A percentile compares a stretch with the other conserved stretches of the same genome.
phyloP scores from a whole-genome alignment of 1,140 invertebrate species.

The Leptinotarsa undecemlineata region DNA sequence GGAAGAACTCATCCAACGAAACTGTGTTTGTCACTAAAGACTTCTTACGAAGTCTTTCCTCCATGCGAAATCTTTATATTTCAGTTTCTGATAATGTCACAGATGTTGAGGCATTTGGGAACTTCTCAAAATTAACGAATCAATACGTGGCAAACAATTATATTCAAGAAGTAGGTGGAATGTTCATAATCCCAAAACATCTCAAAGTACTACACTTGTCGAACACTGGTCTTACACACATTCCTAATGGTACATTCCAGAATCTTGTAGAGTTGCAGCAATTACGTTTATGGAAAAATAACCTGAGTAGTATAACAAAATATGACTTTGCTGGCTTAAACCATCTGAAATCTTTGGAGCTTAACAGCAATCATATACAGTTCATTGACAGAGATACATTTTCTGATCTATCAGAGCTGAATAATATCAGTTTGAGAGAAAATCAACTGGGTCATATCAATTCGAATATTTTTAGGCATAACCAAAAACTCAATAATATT shows the following conservation, averaged over 20 bases:
- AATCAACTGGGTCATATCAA: slow-evolving; percentile 12
- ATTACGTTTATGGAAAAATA: slow-evolving; percentile 33
- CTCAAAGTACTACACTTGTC: background rate
- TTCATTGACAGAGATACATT: slow-evolving; percentile 1
- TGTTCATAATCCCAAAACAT: background rate
- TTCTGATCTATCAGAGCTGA: slow-evolving; percentile 24
- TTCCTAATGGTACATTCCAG: slow-evolving; percentile 20
- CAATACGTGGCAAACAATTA: background rate
- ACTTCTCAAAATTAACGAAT: background rate
- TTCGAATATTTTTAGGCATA: background rate
- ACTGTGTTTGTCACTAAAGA: background rate
- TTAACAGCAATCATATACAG: slow-evolving; percentile 15
- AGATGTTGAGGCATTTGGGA: background rate
- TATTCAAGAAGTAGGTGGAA: background rate
- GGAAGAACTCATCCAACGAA: background rate
- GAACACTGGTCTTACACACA: background rate
- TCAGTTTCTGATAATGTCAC: background rate
- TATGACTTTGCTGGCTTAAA: slow-evolving; percentile 28
- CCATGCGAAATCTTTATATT: background rate
- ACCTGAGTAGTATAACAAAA: slow-evolving; percentile 23
- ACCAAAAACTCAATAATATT: background rate
- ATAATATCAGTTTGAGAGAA: slow-evolving; percentile 19
- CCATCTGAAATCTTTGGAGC: slow-evolving; percentile 30
- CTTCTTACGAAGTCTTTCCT: background rate
- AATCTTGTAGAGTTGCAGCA: slow-evolving; percentile 25